Base-by-base conservation (phyloP, 1,140 invertebrate species). In the Oryzaephilus surinamensis region DNA sequence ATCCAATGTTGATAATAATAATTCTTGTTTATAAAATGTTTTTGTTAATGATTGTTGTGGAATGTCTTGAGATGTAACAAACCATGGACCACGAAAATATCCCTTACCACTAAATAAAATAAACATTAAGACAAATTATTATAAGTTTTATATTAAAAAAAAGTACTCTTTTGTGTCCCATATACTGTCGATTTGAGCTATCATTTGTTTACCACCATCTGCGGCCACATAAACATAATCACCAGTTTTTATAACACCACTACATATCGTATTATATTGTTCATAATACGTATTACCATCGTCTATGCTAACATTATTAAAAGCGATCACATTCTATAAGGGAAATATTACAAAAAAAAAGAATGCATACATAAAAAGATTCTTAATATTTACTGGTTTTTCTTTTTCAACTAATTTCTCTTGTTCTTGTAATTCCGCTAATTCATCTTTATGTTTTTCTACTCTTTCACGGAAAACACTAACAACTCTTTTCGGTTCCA, bases 1-100 rank as follows among this genome's bases (percentile, higher is more conserved):
- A 60, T 95, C 90, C 38, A 91, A 79, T 2, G 84, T 87, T 30
- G 88, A 92, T 10, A 95, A 66, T 48, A 98, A 83, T 13, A 97
- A 73, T 70, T 99, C 96, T 65, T 95, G 88, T 46, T 90, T 85
- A 66, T 91, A 98, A 65, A 94, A 97, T n/a, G 84, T 70, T 58
- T 78, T 64, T 32, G 69, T 72, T 48, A 70, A 76, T 36, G 74
- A 73, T n/a, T n/a, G n/a, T 64, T 79, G 83, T 61, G 71, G 77
- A 32, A 95, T 80, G 67, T 97, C 93, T 12, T 73, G 70, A 2
- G 95, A 89, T 31, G 83, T 76, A 26, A 97, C 76, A 50, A 97
- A 79, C 79, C 88, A 92, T 0, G 93, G 89, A 1, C 95, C 95
- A 49, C 84, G 84, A 61, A 98, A 92, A 56, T 84, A 95, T 30